Percentiles rank a stretch among this genome's conserved stretches.
phyloP scores from a whole-genome alignment of 2,888 invertebrate genomes.

The Xestobium rufovillosum region DNA sequence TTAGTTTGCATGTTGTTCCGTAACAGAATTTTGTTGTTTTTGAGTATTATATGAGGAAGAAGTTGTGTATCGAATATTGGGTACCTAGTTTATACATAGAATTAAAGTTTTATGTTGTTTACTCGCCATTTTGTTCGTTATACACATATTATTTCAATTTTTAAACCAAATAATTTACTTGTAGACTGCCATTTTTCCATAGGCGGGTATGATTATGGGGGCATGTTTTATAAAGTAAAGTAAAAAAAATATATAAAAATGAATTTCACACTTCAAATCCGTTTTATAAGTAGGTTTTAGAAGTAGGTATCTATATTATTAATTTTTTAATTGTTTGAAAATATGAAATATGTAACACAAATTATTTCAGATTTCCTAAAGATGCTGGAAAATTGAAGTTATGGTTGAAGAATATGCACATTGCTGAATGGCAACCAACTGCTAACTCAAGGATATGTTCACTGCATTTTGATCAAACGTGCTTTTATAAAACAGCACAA shows the following conservation, averaged over 20 bases:
- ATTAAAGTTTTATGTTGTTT: no score
- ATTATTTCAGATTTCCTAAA: conserved; percentile 1
- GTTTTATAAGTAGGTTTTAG: background rate
- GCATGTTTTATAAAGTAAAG: background rate
- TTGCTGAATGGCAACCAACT: background rate
- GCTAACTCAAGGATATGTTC: background rate
- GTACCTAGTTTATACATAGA: no score
- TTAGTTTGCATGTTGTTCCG: background rate
- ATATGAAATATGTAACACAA: no score
- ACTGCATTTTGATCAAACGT: background rate
- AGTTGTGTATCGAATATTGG: no score
- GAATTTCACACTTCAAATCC: background rate
- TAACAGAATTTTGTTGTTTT: background rate
- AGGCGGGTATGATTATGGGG: conserved; percentile 1
- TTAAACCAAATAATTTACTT: background rate
- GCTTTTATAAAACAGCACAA: no score
- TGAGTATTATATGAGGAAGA: background rate
- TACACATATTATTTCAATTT: no score
- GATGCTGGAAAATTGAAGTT: background rate
- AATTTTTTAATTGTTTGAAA: no score
- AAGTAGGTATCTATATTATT: background rate
- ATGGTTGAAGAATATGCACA: background rate
- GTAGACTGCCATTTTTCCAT: conserved; percentile 1
- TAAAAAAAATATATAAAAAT: background rate
- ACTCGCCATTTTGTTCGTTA: no score